Evolutionary conservation across 2,113 vertebrate genomes (phyloP).

Genomic region (Rallus limicola): DNA sequence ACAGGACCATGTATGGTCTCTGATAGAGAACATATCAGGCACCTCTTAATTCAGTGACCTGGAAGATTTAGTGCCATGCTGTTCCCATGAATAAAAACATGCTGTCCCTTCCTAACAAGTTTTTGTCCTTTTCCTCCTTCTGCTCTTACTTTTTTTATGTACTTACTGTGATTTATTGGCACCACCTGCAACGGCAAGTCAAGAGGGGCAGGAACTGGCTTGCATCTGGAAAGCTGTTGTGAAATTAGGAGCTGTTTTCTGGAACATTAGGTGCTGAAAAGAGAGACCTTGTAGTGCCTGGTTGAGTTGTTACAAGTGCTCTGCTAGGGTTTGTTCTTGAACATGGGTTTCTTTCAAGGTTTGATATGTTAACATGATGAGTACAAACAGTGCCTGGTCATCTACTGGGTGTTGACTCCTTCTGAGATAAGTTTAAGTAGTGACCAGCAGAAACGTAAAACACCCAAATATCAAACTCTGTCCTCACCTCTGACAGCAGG

Average conservation of each 20-base stretch:
- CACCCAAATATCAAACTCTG: neutral
- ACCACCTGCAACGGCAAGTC: neutral
- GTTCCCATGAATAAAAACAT: neutral
- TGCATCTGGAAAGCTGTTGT: neutral
- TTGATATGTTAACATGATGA: neutral
- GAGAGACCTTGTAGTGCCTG: neutral
- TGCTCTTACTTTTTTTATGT: neutral
- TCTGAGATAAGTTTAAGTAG: neutral
- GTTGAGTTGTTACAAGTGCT: neutral
- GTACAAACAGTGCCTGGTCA: neutral
- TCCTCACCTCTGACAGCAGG: neutral
- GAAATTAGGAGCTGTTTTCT: neutral
- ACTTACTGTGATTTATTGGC: conserved; percentile 1
- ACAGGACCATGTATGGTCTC: neutral
- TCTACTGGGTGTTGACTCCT: neutral
- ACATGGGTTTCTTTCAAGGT: neutral
- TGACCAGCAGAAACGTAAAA: neutral
- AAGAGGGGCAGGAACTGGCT: neutral
- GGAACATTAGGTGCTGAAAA: neutral
- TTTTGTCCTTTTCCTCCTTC: neutral
- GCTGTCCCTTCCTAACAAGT: neutral
- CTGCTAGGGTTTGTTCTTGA: neutral
- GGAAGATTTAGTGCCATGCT: neutral
- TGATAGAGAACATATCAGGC: neutral
- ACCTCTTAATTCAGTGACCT: neutral